A percentile compares a stretch with the other conserved stretches of the same genome.
phyloP scores from a whole-genome alignment of 1,140 invertebrate genomes.

The Colletes gigas region DNA sequence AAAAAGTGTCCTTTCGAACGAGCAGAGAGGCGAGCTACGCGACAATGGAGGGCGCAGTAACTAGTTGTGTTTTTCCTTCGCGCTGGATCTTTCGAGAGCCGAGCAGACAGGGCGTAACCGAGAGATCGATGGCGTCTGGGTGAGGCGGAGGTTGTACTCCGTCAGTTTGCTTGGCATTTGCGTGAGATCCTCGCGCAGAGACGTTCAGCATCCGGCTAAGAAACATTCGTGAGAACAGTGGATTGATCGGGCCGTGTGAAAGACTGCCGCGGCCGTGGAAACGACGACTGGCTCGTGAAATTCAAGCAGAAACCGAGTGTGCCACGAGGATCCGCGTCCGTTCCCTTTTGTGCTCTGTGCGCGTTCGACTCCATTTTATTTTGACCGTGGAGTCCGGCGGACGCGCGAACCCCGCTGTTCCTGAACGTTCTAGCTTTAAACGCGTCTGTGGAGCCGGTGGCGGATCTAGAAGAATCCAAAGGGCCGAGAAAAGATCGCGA shows the following conservation, averaged over 20 bases:
- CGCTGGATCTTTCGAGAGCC: background rate
- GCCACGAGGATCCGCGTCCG: background rate
- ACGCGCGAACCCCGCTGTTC: conserved; percentile 14
- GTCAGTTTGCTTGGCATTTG: conserved; percentile 22
- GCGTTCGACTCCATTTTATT: background rate
- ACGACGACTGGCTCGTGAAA: conserved; percentile 3
- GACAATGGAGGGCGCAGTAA: conserved; percentile 2
- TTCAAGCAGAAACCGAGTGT: background rate
- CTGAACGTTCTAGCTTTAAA: conserved; percentile 38
- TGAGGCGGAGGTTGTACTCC: background rate
- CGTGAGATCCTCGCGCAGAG: conserved; percentile 25
- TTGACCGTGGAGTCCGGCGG: background rate
- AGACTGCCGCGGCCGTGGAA: conserved; percentile 20
- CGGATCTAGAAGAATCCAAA: too few species aligned
- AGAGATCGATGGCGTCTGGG: background rate
- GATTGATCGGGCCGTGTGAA: conserved; percentile 33
- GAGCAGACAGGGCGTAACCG: background rate
- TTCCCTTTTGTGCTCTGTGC: too few species aligned
- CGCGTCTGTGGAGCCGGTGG: background rate
- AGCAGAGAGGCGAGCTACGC: background rate
- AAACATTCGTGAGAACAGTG: conserved; percentile 31
- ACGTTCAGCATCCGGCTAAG: conserved; percentile 6
- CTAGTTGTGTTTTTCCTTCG: background rate
- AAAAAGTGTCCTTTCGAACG: background rate
- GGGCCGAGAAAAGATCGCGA: too few species aligned